These are phyloP conservation scores for Poecile atricapillus DNA, from an alignment of 2,113 vertebrate species.

Conservation along the genomic window DNA sequence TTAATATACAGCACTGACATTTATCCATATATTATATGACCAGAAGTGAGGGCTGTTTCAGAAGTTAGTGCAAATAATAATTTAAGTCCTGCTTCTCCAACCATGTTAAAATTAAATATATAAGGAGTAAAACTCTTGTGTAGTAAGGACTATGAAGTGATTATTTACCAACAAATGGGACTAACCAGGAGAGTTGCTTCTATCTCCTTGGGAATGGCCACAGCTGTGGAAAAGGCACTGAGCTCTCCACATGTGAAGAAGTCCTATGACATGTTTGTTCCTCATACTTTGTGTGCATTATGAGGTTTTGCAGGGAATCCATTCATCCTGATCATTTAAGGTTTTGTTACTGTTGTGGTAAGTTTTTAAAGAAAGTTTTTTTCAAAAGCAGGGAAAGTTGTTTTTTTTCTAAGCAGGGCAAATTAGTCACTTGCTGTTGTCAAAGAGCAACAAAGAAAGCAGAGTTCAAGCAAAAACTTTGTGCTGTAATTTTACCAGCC, in stretches of 20 bases:
- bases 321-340: not conserved
- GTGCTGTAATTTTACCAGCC: not conserved
- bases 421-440: not conserved
- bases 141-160: not conserved
- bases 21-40: not conserved
- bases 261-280: not conserved
- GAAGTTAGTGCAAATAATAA: not conserved
- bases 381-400: not conserved
- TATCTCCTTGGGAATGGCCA: not conserved
- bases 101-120: not conserved
- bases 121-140: rapidly evolving
- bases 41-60: not conserved
- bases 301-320: not conserved
- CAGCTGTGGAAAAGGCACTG: not conserved
- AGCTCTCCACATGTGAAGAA: not conserved
- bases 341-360: not conserved
- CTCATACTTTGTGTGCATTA: not conserved
- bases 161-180: not conserved
- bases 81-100: not conserved
- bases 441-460: not conserved
- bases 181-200: not conserved
- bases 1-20: not conserved
- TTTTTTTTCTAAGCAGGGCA: not conserved
- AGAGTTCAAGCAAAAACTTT: not conserved
- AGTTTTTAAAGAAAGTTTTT: not conserved